phyloP scores from a whole-genome alignment of 2,113 vertebrate species.

The Poeciliopsis occidentalis region DNA sequence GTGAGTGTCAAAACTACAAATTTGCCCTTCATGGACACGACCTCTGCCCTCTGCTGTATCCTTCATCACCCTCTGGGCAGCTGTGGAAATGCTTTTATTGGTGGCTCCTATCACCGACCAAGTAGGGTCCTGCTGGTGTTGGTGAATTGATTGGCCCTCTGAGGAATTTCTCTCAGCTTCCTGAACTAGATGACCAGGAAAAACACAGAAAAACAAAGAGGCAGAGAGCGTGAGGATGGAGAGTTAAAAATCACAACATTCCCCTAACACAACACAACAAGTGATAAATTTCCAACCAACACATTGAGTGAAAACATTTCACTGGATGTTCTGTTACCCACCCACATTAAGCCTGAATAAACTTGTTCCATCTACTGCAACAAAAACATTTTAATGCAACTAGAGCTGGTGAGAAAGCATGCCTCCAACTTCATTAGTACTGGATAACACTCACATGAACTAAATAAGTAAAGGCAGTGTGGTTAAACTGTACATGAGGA shows the following conservation, averaged over 20 bases:
- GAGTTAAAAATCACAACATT: slow-evolving; percentile 52
- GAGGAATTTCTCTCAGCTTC: slow-evolving; percentile 63
- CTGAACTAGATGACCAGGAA: slow-evolving; percentile 66
- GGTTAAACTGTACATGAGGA: slow-evolving; percentile 20
- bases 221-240: slow-evolving; percentile 31
- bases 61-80: slow-evolving; percentile 19
- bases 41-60: slow-evolving; percentile 21
- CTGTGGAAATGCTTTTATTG: slow-evolving; percentile 23
- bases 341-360: neutral
- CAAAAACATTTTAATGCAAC: neutral
- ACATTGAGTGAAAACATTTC: slow-evolving; percentile 26
- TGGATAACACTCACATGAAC: slow-evolving; percentile 34
- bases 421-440: slow-evolving; percentile 31
- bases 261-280: slow-evolving; percentile 2
- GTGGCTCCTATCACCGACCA: slow-evolving; percentile 41
- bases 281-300: slow-evolving; percentile 54
- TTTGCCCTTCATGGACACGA: slow-evolving; percentile 11
- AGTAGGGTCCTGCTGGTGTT: slow-evolving; percentile 10
- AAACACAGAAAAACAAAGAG: slow-evolving; percentile 47
- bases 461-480: neutral
- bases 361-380: neutral
- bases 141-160: slow-evolving; percentile 30
- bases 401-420: neutral
- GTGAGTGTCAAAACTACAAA: neutral
- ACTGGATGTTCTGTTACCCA: slow-evolving; percentile 6